Evolutionary conservation across 1,140 invertebrate genomes (phyloP).

Genomic region (Homalodisca vitripennis): DNA sequence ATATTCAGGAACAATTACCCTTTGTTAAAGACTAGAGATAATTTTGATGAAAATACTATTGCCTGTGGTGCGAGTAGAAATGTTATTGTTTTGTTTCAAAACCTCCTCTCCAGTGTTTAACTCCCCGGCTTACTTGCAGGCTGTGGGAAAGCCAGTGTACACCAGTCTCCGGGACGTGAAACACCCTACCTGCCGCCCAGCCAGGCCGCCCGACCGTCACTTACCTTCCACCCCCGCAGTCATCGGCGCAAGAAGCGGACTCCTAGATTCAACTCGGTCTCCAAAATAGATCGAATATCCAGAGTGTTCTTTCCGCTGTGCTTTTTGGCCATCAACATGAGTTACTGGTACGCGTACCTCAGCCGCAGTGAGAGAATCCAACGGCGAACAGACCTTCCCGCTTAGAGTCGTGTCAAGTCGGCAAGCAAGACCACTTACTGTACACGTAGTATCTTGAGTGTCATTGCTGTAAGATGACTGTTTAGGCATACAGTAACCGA

Average conservation of each 20-base stretch:
- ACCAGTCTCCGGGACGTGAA: not conserved
- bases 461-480: too few species aligned
- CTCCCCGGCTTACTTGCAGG: not conserved
- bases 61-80: too few species aligned
- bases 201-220: not conserved
- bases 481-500: too few species aligned
- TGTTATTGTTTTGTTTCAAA: too few species aligned
- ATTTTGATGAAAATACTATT: too few species aligned
- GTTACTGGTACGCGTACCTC: constrained; percentile 78
- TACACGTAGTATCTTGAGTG: too few species aligned
- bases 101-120: too few species aligned
- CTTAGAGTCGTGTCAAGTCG: too few species aligned
- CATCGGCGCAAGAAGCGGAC: constrained; percentile 54
- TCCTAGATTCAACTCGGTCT: constrained; percentile 73
- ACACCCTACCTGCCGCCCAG: constrained; percentile 13
- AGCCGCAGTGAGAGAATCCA: constrained; percentile 60
- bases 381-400: not conserved
- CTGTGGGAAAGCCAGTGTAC: not conserved
- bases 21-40: too few species aligned
- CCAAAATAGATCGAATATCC: constrained; percentile 74
- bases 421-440: too few species aligned
- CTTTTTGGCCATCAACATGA: constrained; percentile 73
- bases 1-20: too few species aligned
- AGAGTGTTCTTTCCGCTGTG: constrained; percentile 72
- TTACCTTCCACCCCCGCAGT: constrained; percentile 44